These are phyloP conservation scores for Eriocheir sinensis DNA, from an alignment of 1,140 invertebrate genomes.

Conservation along the genomic window DNA sequence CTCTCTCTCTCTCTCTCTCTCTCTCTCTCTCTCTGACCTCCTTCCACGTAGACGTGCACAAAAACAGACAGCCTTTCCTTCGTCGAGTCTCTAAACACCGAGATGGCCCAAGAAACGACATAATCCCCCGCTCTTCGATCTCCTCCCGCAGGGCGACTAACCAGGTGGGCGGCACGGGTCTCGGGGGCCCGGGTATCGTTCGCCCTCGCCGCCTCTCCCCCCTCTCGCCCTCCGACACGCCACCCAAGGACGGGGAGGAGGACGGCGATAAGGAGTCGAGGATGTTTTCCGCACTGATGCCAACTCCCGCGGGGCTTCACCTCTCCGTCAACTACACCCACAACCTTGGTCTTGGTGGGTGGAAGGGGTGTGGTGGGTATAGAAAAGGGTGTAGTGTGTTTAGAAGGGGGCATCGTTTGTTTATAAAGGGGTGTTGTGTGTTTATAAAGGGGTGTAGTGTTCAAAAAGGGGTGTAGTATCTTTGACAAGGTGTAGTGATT, in stretches of 20 bases:
- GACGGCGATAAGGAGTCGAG: neutral
- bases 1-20: neutral
- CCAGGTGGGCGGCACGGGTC: slow-evolving; percentile 18
- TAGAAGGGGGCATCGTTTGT: too few species aligned
- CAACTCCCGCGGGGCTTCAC: slow-evolving; percentile 71
- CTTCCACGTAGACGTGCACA: too few species aligned
- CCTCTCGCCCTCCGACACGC: slow-evolving; percentile 47
- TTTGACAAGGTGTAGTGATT: too few species aligned
- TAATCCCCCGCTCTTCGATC: too few species aligned
- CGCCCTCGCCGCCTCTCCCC: slow-evolving; percentile 65
- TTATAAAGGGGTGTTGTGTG: too few species aligned
- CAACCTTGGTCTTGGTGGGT: slow-evolving; percentile 71
- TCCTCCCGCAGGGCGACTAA: neutral
- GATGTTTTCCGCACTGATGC: slow-evolving; percentile 49
- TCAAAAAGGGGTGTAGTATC: too few species aligned
- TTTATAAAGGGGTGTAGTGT: too few species aligned
- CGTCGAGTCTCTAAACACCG: neutral
- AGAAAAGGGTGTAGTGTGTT: too few species aligned
- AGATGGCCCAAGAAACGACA: too few species aligned
- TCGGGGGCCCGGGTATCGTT: slow-evolving; percentile 64
- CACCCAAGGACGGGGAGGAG: neutral
- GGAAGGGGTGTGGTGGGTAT: neutral
- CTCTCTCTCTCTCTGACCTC: neutral
- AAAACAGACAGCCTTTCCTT: too few species aligned
- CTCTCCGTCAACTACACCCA: slow-evolving; percentile 78